These are phyloP conservation scores for Trichogramma pretiosum DNA, from an alignment of 1,140 invertebrate genomes.

Conservation along the genomic window DNA sequence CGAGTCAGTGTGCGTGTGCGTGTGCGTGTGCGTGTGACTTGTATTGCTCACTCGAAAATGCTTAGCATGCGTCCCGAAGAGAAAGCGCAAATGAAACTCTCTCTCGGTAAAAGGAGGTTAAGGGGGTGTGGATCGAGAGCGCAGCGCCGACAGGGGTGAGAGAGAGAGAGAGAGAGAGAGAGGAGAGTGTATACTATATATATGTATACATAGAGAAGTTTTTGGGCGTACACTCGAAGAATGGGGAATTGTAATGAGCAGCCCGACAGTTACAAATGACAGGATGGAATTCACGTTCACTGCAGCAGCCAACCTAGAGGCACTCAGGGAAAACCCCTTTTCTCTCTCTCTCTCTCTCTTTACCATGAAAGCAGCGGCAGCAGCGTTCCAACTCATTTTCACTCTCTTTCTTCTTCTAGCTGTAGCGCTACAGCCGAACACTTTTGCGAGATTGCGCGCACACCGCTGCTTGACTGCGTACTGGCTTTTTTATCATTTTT, in stretches of 20 bases:
- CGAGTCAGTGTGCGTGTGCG: background rate
- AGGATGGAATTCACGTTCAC: constrained; percentile 44
- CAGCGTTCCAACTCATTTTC: constrained; percentile 18
- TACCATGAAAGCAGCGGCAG: no score
- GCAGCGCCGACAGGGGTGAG: constrained; percentile 10
- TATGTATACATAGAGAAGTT: constrained; percentile 23
- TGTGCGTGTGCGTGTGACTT: background rate
- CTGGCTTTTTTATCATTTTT: no score
- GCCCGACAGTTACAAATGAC: constrained; percentile 49
- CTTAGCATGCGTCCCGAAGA: constrained; percentile 17
- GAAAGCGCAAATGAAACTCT: constrained; percentile 21
- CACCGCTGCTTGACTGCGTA: background rate
- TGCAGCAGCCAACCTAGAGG: background rate
- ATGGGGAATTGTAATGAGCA: constrained; percentile 49
- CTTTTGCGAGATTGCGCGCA: constrained; percentile 14
- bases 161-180: constrained; percentile 14
- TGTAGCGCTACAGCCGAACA: constrained; percentile 9
- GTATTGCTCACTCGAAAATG: constrained; percentile 2
- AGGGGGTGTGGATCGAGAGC: constrained; percentile 11
- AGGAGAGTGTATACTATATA: no score
- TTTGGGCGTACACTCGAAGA: constrained; percentile 30
- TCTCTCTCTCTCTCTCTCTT: constrained; percentile 12
- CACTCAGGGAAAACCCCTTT: constrained; percentile 17
- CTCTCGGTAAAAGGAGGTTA: constrained; percentile 15
- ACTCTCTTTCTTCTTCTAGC: constrained; percentile 10